A percentile compares a stretch with the other conserved stretches of the same genome.
phyloP scores from a whole-genome alignment of 1,140 invertebrate genomes.

The Bombus superbus region DNA sequence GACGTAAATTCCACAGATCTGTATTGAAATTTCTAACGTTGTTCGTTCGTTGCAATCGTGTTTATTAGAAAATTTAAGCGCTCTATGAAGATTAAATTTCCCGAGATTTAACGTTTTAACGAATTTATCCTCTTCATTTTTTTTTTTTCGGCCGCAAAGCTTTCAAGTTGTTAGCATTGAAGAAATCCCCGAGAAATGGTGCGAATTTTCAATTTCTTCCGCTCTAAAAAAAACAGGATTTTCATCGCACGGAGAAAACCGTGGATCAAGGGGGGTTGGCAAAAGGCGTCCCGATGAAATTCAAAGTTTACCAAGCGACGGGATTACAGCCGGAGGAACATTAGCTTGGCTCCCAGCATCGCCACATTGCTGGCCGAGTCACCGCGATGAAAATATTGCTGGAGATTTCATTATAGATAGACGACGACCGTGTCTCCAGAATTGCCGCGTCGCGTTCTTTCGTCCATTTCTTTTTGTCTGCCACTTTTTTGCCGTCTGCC shows the following conservation, averaged over 20 bases:
- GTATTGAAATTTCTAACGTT: neutral
- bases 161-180: neutral
- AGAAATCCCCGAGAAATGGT: conserved; percentile 4
- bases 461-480: conserved; percentile 12
- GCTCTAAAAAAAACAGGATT: conserved; percentile 3
- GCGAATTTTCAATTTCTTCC: conserved; percentile 33
- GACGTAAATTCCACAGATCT: neutral
- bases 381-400: conserved; percentile 70
- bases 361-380: conserved; percentile 33
- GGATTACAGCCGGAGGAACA: conserved; percentile 44
- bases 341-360: conserved; percentile 18
- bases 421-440: conserved; percentile 33
- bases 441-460: conserved; percentile 44
- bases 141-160: neutral
- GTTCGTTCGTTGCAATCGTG: neutral
- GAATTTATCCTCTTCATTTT: neutral
- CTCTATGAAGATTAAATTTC: neutral
- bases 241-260: neutral
- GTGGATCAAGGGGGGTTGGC: neutral
- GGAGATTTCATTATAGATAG: conserved; percentile 74
- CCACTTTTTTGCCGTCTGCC: neutral
- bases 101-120: neutral
- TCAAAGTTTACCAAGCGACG: conserved; percentile 26
- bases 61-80: neutral
- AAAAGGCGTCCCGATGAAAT: neutral